These are phyloP conservation scores for Notoglanidium macrostoma DNA, from an alignment of 2,797 vertebrate species.

Conservation along the genomic window DNA sequence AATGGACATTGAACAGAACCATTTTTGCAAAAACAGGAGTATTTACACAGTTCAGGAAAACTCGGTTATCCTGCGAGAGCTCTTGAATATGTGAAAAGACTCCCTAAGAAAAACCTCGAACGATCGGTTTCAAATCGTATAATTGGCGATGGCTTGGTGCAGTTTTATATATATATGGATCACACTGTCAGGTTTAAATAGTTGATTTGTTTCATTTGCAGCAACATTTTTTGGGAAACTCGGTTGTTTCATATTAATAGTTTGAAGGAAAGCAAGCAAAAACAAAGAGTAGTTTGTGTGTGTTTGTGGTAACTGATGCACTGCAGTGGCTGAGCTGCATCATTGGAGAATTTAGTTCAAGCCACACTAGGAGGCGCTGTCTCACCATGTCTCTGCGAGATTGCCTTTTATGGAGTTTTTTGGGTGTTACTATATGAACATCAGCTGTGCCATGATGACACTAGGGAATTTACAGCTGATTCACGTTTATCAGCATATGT, in stretches of 20 bases:
- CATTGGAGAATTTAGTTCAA: neutral
- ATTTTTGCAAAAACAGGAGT: neutral
- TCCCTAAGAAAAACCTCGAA: neutral
- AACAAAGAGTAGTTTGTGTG: neutral
- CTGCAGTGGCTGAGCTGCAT: neutral
- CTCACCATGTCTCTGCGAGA: neutral
- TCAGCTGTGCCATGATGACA: neutral
- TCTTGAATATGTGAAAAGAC: neutral
- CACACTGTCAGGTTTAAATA: neutral
- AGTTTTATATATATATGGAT: neutral
- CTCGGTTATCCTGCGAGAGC: no score
- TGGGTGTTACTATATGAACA: neutral
- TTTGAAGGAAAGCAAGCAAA: neutral
- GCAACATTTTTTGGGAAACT: neutral
- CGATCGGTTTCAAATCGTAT: neutral
- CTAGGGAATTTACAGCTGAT: neutral
- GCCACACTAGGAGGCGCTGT: neutral
- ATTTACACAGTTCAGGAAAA: neutral
- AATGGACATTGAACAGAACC: neutral
- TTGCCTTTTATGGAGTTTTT: neutral
- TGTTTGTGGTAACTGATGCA: neutral
- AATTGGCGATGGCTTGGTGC: neutral
- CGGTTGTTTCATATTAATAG: neutral
- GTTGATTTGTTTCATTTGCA: neutral
- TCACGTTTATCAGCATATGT: neutral